These are phyloP conservation scores for Leuciscus idus DNA, from an alignment of 2,113 vertebrate species.

Conservation along the genomic window DNA sequence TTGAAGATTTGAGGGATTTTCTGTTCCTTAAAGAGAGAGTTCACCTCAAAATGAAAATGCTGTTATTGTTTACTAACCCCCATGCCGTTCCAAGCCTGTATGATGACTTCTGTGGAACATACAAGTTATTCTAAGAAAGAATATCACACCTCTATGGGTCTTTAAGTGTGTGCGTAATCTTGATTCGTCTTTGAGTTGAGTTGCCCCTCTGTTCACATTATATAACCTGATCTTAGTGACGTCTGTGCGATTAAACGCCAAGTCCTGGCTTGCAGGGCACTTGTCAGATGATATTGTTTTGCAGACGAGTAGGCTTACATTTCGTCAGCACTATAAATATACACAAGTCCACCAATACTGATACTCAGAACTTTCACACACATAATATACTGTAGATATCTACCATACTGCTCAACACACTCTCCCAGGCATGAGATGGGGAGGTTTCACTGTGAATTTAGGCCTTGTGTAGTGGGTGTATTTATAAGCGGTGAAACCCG, in stretches of 20 bases:
- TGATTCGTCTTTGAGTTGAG: not conserved
- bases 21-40: not conserved
- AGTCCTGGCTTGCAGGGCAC: not conserved
- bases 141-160: not conserved
- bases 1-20: slow-evolving; percentile 6
- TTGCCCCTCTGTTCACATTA: not conserved
- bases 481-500: slow-evolving; percentile 73
- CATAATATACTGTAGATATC: slow-evolving; percentile 18
- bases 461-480: slow-evolving; percentile 67
- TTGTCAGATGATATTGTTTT: not conserved
- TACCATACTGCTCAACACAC: not conserved
- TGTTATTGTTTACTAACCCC: not conserved
- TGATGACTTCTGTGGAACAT: too few species aligned
- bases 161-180: not conserved
- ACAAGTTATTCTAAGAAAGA: not conserved
- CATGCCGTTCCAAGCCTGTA: not conserved
- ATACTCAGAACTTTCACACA: slow-evolving; percentile 5
- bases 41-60: not conserved
- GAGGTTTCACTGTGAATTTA: slow-evolving; percentile 59
- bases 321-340: not conserved
- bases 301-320: not conserved
- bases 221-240: slow-evolving; percentile 33
- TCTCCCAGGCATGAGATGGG: slow-evolving; percentile 15
- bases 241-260: not conserved
- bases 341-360: not conserved